Base-by-base conservation (phyloP, 2,797 vertebrate species). In the Hafferia zeledoni region DNA sequence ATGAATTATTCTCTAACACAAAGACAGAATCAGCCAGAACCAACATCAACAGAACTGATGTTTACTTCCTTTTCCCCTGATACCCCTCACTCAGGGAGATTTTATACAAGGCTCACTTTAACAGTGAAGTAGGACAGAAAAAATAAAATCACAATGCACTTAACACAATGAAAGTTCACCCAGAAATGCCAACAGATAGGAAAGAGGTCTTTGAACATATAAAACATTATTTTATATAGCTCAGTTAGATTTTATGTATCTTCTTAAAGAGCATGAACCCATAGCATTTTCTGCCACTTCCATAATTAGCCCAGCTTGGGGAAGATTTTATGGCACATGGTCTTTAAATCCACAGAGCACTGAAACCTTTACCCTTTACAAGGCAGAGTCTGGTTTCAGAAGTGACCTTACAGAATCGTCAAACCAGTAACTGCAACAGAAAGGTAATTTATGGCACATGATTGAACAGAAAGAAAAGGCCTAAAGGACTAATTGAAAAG, bases 351-450 rank as follows among this genome's bases (percentile, higher is more conserved):
- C 88, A 87, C 15, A 75, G 83, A 81, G 47, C 90, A 65, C 72
- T 84, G 87, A 94, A 94, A 96, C 64, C 70, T 25, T 96, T 98
- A 98, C 98, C 98, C 98, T 99, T 99, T 98, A 96, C 93, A 82
- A 94, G 50, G 56, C 75, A 96, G 97, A 96, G 97, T 99, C 97
- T 92, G 93, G 96, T 99, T 99, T 98, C 98, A 98, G 91, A 78
- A 87, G 46, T 94, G 97, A 98, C 98, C 98, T 99, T 98, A 98
- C 68, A 96, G 82, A 59, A 91, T 80, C 97, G 96, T 94, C 96
- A 97, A 82, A 96, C 71, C 52, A 74, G 79, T 83, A 94, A 89
- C 77, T 75, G 69, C 79, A 82, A 6, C 64, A 75, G 56, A 90
- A 91, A 91, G 11, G 37, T 84, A 93, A 91, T 59, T 75, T 25